Conservation (phyloP, 2,113 vertebrate genomes). For the Pontoporia blainvillei region DNA sequence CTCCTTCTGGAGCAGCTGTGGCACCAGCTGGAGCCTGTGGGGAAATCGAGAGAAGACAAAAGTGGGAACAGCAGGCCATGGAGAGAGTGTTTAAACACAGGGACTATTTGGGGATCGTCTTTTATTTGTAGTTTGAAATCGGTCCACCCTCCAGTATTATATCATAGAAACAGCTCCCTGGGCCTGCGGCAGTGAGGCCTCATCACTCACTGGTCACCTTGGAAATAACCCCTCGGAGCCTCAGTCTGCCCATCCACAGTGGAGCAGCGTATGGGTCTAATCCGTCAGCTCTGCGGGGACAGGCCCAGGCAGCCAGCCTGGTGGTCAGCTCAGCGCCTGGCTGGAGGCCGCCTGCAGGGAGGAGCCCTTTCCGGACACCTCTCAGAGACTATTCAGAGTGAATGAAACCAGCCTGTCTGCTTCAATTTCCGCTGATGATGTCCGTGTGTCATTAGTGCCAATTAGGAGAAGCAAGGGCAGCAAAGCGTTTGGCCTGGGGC, state of each 20-base stretch:
- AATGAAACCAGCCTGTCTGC: constrained; percentile 62
- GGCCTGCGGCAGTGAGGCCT: background rate
- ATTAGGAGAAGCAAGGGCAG: constrained; percentile 84
- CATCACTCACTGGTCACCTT: background rate
- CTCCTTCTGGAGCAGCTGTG: background rate
- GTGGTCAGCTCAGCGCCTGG: rapidly evolving
- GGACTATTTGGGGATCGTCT: background rate
- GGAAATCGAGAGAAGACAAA: background rate
- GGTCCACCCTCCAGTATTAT: background rate
- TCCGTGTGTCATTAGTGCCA: constrained; percentile 88
- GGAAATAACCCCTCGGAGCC: background rate
- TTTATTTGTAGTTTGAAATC: constrained; percentile 14
- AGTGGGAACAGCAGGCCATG: background rate
- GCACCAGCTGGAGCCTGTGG: constrained; percentile 51
- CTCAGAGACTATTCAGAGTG: constrained; percentile 27
- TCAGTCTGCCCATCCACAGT: background rate
- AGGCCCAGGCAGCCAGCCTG: background rate
- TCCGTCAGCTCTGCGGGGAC: rapidly evolving
- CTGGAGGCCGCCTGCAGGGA: background rate
- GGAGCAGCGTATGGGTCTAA: rapidly evolving
- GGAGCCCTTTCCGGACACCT: background rate
- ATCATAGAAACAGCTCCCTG: background rate
- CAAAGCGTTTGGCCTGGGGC: constrained; percentile 80
- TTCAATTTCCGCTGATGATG: constrained; percentile 84
- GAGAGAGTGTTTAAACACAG: background rate